These are phyloP conservation scores for Mya arenaria DNA, from an alignment of 1,140 invertebrate genomes.

Conservation along the genomic window DNA sequence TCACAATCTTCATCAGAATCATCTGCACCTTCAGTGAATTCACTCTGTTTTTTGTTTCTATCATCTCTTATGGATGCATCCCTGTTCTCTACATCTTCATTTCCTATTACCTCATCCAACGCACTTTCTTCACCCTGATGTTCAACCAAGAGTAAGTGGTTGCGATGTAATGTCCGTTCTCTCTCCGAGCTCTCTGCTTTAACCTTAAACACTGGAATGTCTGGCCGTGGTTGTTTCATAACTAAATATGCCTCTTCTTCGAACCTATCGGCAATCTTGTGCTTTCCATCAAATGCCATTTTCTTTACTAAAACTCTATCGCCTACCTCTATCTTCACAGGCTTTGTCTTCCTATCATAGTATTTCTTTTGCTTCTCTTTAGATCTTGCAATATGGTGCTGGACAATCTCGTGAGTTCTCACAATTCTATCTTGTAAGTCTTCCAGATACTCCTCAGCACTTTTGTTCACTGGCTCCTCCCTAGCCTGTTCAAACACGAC, in stretches of 20 bases:
- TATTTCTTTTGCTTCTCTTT: slow-evolving; percentile 24
- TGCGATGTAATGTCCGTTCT: background rate
- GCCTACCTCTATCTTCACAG: background rate
- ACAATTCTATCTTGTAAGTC: background rate
- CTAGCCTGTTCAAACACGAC: slow-evolving; percentile 25
- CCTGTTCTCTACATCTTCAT: background rate
- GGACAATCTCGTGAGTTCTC: background rate
- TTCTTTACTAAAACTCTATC: slow-evolving; percentile 25
- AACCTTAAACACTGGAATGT: slow-evolving; percentile 28
- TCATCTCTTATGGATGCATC: background rate
- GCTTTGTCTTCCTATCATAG: slow-evolving; percentile 32
- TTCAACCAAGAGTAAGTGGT: background rate
- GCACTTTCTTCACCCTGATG: background rate
- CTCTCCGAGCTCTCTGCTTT: background rate
- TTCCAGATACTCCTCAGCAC: background rate
- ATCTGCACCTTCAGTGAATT: background rate
- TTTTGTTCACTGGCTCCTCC: slow-evolving; percentile 1
- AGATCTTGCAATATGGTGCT: background rate
- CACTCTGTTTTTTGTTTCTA: background rate
- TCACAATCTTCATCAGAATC: background rate
- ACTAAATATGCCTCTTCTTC: slow-evolving; percentile 28
- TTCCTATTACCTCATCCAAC: background rate
- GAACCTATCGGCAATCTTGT: slow-evolving; percentile 24
- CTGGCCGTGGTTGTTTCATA: background rate
- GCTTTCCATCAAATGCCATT: slow-evolving; percentile 36